phyloP scores from a whole-genome alignment of 2,797 vertebrate genomes.

The Melanotaenia boesemani region DNA sequence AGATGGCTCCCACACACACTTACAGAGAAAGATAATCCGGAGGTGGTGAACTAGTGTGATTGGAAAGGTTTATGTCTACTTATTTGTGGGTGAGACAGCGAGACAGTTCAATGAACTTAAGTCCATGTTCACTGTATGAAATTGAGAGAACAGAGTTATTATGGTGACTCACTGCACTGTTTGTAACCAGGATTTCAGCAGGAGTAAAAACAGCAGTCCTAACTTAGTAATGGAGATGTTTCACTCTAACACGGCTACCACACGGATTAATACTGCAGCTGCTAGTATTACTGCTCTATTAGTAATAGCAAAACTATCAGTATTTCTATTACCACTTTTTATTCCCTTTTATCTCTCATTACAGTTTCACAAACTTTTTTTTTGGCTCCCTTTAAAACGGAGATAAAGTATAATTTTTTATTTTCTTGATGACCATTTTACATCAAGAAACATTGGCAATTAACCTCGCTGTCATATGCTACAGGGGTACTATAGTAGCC shows the following conservation, averaged over 20 bases:
- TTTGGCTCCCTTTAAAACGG: not conserved
- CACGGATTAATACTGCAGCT: too few species aligned
- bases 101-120: slow-evolving; percentile 4
- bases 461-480: not conserved
- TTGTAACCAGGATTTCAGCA: not conserved
- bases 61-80: slow-evolving; percentile 10
- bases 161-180: not conserved
- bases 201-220: not conserved
- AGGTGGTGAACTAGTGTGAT: slow-evolving; percentile 7
- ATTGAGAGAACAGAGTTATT: not conserved
- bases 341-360: too few species aligned
- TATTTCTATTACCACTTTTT: not conserved
- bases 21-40: slow-evolving; percentile 36
- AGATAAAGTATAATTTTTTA: not conserved
- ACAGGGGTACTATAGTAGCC: not conserved
- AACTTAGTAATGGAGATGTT: too few species aligned
- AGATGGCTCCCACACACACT: slow-evolving; percentile 41
- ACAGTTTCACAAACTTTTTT: too few species aligned
- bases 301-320: too few species aligned
- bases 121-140: not conserved
- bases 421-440: not conserved
- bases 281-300: too few species aligned
- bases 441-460: not conserved
- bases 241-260: too few species aligned
- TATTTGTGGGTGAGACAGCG: slow-evolving; percentile 9